phyloP scores from a whole-genome alignment of 1,140 invertebrate genomes.

The Cherax destructor region DNA sequence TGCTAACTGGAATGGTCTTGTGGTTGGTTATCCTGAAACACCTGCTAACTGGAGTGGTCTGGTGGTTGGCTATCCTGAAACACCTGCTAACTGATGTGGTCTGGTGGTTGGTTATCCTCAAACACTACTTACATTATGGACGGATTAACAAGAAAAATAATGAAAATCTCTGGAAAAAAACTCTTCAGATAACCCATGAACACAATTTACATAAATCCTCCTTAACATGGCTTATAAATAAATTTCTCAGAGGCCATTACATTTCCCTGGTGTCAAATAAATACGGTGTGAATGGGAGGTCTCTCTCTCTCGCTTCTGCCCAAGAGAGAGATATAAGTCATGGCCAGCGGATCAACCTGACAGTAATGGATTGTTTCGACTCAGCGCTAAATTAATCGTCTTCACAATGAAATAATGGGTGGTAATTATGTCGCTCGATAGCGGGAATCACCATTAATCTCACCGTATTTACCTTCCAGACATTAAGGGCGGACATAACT shows the following conservation, averaged over 20 bases:
- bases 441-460: conserved; percentile 10
- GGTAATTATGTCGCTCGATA: conserved; percentile 1
- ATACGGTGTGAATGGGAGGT: not conserved
- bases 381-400: not conserved
- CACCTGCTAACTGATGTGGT: too few species aligned
- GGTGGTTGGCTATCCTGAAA: too few species aligned
- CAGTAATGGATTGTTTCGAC: not conserved
- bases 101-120: too few species aligned
- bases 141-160: too few species aligned
- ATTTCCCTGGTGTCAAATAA: not conserved
- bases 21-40: too few species aligned
- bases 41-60: too few species aligned
- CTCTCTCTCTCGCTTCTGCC: not conserved
- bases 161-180: too few species aligned
- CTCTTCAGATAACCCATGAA: too few species aligned
- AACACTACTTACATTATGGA: too few species aligned
- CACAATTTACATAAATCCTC: too few species aligned
- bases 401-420: not conserved
- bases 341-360: not conserved
- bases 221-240: not conserved
- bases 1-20: too few species aligned
- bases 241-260: not conserved
- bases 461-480: conserved; percentile 12
- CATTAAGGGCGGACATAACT: conserved; percentile 5
- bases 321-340: not conserved